Evolutionary conservation across 2,113 vertebrate species (phyloP).

Genomic region (Scortum barcoo): DNA sequence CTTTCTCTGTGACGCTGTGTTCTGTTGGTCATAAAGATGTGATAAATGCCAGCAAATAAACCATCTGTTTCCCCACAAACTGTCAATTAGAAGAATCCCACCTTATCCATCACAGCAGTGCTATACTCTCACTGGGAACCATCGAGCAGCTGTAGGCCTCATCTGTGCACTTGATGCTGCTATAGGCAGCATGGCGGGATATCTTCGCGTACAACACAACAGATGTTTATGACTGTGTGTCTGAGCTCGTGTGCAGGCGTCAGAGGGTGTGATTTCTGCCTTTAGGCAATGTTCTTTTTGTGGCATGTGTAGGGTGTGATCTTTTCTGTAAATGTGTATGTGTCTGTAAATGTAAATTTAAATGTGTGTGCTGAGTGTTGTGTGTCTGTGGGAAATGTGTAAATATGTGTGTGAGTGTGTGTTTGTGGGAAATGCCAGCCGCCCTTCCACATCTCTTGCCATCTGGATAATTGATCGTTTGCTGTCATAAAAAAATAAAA

Average conservation of each 20-base stretch:
- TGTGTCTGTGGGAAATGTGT: constrained; percentile 43
- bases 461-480: constrained; percentile 85
- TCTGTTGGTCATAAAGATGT: constrained; percentile 74
- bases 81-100: constrained; percentile 70
- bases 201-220: constrained; percentile 74
- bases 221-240: constrained; percentile 81
- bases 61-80: constrained; percentile 74
- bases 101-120: constrained; percentile 71
- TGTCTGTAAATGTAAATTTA: too few relatives aligned
- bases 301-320: too few relatives aligned
- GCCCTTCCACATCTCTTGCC: constrained; percentile 65
- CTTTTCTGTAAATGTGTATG: too few relatives aligned
- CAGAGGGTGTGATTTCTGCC: constrained; percentile 51
- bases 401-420: constrained; percentile 29
- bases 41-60: constrained; percentile 73
- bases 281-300: too few relatives aligned
- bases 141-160: constrained; percentile 77
- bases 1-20: constrained; percentile 37
- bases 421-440: constrained; percentile 51
- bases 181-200: constrained; percentile 65
- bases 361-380: constrained; percentile 50
- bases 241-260: constrained; percentile 19
- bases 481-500: constrained; percentile 78
- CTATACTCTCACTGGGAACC: constrained; percentile 54
- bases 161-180: constrained; percentile 74